Evolutionary conservation across 2,888 invertebrate genomes (phyloP).

Genomic region (Heliconius aoede): DNA sequence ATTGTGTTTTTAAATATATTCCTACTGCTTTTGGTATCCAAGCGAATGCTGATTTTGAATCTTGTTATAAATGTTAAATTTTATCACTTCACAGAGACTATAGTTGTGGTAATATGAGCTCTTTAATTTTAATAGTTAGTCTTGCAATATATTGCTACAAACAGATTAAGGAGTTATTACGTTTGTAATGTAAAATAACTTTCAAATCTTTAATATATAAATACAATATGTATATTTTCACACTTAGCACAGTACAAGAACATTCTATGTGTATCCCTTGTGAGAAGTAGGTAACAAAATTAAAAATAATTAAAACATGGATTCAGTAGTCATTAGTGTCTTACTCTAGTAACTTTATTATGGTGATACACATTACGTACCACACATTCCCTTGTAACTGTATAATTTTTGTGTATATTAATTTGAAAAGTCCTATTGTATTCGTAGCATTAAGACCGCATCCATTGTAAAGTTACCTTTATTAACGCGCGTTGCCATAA

Average conservation of each 20-base stretch:
- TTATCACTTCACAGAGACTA: slow-evolving; percentile 60
- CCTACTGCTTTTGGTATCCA: slow-evolving; percentile 42
- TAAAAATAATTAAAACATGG: not conserved
- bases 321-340: not conserved
- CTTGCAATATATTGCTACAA: slow-evolving; percentile 15
- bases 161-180: slow-evolving; percentile 1
- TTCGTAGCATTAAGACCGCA: slow-evolving; percentile 61
- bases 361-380: slow-evolving; percentile 45
- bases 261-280: not conserved
- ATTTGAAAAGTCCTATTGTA: slow-evolving; percentile 57
- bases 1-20: not conserved
- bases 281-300: not conserved
- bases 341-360: slow-evolving; percentile 43
- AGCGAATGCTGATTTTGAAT: slow-evolving; percentile 58
- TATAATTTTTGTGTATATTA: slow-evolving; percentile 67
- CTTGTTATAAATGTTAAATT: slow-evolving; percentile 76
- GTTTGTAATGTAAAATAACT: slow-evolving; percentile 3
- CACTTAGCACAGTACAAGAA: not conserved
- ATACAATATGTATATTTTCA: not conserved
- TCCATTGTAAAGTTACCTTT: slow-evolving; percentile 74
- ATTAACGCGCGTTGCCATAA: slow-evolving; percentile 78
- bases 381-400: slow-evolving; percentile 71
- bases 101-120: slow-evolving; percentile 34
- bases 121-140: slow-evolving; percentile 16
- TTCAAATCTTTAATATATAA: slow-evolving; percentile 4